phyloP scores from a whole-genome alignment of 2,888 invertebrate species.

The Glaucopsyche alexis region DNA sequence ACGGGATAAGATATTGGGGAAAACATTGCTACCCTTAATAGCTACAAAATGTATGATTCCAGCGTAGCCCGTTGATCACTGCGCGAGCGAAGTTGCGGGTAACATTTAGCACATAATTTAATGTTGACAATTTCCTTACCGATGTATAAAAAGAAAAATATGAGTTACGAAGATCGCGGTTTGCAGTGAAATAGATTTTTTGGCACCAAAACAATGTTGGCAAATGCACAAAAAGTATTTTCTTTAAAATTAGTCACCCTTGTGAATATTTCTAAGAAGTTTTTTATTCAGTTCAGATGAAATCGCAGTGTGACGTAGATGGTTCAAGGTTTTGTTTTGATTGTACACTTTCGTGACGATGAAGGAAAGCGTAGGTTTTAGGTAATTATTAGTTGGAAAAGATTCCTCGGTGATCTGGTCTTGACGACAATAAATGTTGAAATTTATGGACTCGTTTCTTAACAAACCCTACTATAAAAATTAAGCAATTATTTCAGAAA shows the following conservation, averaged over 20 bases:
- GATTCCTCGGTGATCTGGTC: no score
- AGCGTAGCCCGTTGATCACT: no score
- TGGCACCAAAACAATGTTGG: conserved; percentile 12
- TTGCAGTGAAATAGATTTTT: conserved; percentile 4
- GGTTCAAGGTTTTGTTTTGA: conserved; percentile 15
- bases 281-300: background rate
- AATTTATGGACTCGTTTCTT: no score
- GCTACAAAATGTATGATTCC: no score
- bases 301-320: background rate
- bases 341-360: background rate
- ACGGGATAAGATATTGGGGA: no score
- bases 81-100: no score
- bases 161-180: background rate
- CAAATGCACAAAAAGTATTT: conserved; percentile 10
- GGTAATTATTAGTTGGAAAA: no score
- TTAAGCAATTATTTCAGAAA: no score
- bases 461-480: no score
- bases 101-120: background rate
- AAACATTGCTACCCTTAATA: no score
- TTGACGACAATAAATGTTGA: no score
- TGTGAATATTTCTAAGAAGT: conserved; percentile 13
- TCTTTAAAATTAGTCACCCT: conserved; percentile 19
- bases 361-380: background rate
- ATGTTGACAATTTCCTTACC: conserved; percentile 5
- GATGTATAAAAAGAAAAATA: background rate